Evolutionary conservation across 1,140 invertebrate species (phyloP).

Genomic region (Octopus sinensis): DNA sequence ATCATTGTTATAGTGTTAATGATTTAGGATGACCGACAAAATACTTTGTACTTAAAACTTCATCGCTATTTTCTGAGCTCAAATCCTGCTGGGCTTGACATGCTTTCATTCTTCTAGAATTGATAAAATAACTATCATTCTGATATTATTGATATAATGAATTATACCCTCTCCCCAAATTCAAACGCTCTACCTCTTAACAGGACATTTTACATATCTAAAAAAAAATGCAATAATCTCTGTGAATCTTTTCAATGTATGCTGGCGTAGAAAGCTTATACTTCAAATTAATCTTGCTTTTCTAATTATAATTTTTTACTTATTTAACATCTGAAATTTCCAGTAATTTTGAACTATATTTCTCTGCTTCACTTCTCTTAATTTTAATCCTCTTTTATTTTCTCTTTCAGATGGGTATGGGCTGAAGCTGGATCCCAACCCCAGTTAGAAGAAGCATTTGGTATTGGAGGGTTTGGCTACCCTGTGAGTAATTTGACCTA

Average conservation of each 20-base stretch:
- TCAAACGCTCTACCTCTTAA: background rate
- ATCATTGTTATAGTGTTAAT: background rate
- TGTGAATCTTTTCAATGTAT: background rate
- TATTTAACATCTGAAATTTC: background rate
- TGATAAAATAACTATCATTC: no score
- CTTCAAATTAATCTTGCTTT: background rate
- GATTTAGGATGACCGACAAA: background rate
- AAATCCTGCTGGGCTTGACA: background rate
- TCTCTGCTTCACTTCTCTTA: background rate
- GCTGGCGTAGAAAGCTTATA: background rate
- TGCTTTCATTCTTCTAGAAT: no score
- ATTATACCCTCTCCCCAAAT: background rate
- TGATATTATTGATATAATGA: background rate
- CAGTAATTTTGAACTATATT: background rate
- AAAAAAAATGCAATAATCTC: background rate
- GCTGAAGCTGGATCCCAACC: constrained; percentile 82
- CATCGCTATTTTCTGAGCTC: background rate
- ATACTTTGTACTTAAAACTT: background rate
- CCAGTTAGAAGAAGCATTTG: constrained; percentile 81
- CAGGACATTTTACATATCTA: background rate
- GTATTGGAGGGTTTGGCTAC: constrained; percentile 80
- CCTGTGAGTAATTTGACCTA: constrained; percentile 52
- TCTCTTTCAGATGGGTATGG: constrained; percentile 82
- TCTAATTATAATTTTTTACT: background rate
- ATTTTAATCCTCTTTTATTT: background rate